phyloP scores from a whole-genome alignment of 1,140 invertebrate genomes.

The Brachionus asplanchnoidis region DNA sequence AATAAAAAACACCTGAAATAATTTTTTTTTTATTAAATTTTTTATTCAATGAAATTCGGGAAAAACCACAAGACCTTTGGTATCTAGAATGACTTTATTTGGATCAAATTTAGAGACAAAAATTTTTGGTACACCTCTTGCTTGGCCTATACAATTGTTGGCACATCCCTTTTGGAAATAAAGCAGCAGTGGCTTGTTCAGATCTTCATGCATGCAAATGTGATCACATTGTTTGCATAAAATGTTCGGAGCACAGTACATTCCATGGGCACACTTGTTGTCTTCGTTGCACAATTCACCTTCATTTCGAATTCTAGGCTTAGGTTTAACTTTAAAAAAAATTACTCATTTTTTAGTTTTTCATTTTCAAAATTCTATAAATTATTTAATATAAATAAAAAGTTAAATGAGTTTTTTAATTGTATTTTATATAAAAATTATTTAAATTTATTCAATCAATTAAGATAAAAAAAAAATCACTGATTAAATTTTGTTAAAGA shows the following conservation, averaged over 20 bases:
- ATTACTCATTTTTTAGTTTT: background rate
- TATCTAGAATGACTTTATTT: background rate
- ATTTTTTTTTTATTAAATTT: background rate
- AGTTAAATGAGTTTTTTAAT: no score
- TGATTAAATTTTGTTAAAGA: no score
- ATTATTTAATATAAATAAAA: no score
- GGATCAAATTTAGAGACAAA: slow-evolving; percentile 2
- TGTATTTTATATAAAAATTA: no score
- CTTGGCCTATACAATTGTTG: background rate
- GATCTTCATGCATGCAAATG: slow-evolving; percentile 15
- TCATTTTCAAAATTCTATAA: no score
- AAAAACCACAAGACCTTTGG: background rate
- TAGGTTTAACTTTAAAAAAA: background rate
- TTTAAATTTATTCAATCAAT: no score
- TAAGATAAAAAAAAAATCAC: no score
- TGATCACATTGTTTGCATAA: slow-evolving; percentile 16
- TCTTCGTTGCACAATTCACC: background rate
- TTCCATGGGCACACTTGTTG: background rate
- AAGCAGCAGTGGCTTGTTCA: background rate
- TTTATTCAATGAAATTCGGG: background rate
- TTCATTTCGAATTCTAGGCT: background rate
- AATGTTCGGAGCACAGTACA: background rate
- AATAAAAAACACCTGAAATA: background rate
- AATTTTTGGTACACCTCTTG: background rate
- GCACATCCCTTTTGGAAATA: background rate